phyloP scores from a whole-genome alignment of 2,113 vertebrate genomes.

The Hyla sarda region DNA sequence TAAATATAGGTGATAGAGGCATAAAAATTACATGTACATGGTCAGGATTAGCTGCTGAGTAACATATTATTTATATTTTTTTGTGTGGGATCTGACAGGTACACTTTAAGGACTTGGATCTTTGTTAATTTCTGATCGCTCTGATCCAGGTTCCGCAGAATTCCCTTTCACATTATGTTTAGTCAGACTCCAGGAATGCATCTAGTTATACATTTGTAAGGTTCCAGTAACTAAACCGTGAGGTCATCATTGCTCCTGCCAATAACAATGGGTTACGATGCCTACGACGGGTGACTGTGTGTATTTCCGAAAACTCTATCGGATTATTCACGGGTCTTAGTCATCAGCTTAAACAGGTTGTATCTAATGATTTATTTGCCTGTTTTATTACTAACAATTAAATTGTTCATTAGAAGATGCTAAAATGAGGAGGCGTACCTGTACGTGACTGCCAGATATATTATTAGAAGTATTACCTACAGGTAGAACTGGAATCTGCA shows the following conservation, averaged over 20 bases:
- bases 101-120: too few relatives aligned
- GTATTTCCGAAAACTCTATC: neutral
- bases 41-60: too few relatives aligned
- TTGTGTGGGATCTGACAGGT: too few relatives aligned
- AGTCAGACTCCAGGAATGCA: conserved; percentile 12
- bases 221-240: neutral
- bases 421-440: neutral
- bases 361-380: neutral
- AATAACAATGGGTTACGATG: neutral
- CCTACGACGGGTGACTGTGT: neutral
- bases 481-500: neutral
- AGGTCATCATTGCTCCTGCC: neutral
- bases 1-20: too few relatives aligned
- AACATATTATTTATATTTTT: too few relatives aligned
- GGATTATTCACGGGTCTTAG: neutral
- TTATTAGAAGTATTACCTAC: neutral
- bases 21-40: too few relatives aligned
- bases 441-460: neutral
- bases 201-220: neutral
- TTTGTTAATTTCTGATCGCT: neutral
- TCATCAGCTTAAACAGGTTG: neutral
- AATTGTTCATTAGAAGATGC: neutral
- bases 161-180: neutral
- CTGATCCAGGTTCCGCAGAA: neutral
- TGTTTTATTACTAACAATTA: neutral